These are phyloP conservation scores for Strigops habroptila DNA, from an alignment of 2,113 vertebrate genomes.

Conservation along the genomic window DNA sequence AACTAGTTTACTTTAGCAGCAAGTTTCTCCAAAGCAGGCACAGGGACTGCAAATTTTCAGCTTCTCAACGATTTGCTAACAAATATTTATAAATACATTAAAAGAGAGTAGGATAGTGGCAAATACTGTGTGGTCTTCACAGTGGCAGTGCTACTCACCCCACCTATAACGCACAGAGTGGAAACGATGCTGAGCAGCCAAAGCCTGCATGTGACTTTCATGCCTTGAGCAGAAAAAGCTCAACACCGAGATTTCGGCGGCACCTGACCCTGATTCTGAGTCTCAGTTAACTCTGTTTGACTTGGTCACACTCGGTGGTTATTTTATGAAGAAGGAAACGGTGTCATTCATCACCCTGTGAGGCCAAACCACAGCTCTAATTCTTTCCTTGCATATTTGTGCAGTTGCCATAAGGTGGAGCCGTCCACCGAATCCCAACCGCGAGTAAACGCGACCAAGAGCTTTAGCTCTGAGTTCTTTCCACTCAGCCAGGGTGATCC, in stretches of 20 bases:
- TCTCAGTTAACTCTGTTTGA: accelerated
- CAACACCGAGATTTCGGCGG: accelerated
- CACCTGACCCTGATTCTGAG: background rate
- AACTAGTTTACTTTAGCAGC: background rate
- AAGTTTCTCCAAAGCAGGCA: background rate
- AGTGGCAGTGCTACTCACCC: background rate
- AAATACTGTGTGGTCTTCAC: background rate
- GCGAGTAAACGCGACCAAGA: accelerated
- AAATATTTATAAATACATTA: background rate
- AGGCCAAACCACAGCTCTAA: background rate
- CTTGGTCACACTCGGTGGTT: background rate
- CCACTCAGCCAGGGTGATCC: background rate
- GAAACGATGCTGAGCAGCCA: background rate
- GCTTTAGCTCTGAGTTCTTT: background rate
- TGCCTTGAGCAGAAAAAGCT: background rate
- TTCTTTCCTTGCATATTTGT: background rate
- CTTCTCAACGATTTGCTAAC: background rate
- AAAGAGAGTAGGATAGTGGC: background rate
- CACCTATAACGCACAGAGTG: accelerated
- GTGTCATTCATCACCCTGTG: background rate
- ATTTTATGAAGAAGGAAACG: background rate
- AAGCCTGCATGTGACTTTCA: accelerated
- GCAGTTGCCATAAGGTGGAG: slow-evolving; percentile 39
- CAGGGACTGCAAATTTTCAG: background rate
- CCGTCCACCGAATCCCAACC: background rate